phyloP scores from a whole-genome alignment of 2,888 invertebrate genomes.

The Hartigia nigra region DNA sequence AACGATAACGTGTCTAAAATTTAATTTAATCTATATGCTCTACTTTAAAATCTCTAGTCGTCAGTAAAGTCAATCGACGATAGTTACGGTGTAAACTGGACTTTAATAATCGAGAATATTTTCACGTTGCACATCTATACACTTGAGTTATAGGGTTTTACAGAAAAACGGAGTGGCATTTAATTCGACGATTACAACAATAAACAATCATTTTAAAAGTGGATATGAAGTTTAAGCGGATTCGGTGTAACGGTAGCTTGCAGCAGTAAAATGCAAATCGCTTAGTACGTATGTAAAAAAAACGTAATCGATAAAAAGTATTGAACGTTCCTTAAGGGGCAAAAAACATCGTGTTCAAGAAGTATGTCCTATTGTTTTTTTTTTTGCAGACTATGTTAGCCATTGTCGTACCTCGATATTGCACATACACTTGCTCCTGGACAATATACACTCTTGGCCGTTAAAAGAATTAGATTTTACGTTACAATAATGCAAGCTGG shows the following conservation, averaged over 20 bases:
- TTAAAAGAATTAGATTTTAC: background rate
- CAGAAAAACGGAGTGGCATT: constrained; percentile 31
- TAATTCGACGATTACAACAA: constrained; percentile 35
- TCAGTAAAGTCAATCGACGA: background rate
- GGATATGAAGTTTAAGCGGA: background rate
- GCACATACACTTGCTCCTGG: background rate
- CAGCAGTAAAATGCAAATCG: background rate
- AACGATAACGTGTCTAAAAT: background rate
- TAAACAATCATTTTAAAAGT: constrained; percentile 24
- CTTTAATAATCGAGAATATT: constrained; percentile 37
- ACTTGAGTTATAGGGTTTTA: constrained; percentile 30
- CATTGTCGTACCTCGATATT: background rate
- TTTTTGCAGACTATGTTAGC: background rate
- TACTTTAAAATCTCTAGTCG: background rate
- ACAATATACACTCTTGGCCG: background rate
- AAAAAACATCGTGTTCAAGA: background rate
- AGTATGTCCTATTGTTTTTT: background rate
- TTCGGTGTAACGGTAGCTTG: background rate
- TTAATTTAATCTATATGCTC: background rate
- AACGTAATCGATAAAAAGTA: background rate
- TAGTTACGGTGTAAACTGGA: constrained; percentile 7
- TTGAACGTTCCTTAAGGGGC: background rate
- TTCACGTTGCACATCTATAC: constrained; percentile 32
- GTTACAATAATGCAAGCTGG: background rate
- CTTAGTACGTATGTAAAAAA: background rate